Evolutionary conservation across 2,888 invertebrate genomes (phyloP), one percentile per base, ranked within the genome.

Genomic region (Ophonus ardosiacus): DNA sequence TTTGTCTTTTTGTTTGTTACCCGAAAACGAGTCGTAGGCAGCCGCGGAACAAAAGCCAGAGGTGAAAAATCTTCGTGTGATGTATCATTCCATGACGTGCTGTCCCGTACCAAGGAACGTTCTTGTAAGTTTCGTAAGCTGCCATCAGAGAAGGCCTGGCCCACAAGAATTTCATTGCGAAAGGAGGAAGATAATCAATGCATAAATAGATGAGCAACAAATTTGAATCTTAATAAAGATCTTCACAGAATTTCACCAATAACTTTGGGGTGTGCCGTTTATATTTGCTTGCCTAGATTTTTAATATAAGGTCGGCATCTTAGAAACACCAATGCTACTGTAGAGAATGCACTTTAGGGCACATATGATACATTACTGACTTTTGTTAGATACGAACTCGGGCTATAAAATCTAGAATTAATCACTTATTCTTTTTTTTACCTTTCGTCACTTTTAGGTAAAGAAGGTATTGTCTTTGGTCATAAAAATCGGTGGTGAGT

Each of bases 1-100:
- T 68, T 68, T 38, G 24, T 68, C 38, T 68, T 68, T 68, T 68
- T 68, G 68, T 68, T 68, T 31, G 31, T 31, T 31, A 31, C n/a
- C 68, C 68, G 15, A 68, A 68, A 68, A 68, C 31, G 68, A 68
- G 7, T n/a, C 68, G 68, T 68, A 68, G 38, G 68, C 68, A 38
- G 68, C n/a, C 13, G 15, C 31, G 38, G 68, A 74, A 74, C 71
- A 74, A 74, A 74, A 74, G 71, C 40, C 43, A 59, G 56, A 59
- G 59, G 59, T 78, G 78, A 78, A 78, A 57, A 78, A 78, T 78
- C 61, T 38, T 59, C 57, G 59, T 59, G 79, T 79, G 38, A 79
- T 79, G 79, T 79, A 79, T 79, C 79, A 79, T 57, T 79, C 61
- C 59, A 51, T 51, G 43, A 51, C 13, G 13, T 7, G 63, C 71